Percentiles rank a stretch among this genome's conserved stretches.
Conservation (phyloP, 2,113 vertebrate genomes). For the Thamnophis sirtalis region DNA sequence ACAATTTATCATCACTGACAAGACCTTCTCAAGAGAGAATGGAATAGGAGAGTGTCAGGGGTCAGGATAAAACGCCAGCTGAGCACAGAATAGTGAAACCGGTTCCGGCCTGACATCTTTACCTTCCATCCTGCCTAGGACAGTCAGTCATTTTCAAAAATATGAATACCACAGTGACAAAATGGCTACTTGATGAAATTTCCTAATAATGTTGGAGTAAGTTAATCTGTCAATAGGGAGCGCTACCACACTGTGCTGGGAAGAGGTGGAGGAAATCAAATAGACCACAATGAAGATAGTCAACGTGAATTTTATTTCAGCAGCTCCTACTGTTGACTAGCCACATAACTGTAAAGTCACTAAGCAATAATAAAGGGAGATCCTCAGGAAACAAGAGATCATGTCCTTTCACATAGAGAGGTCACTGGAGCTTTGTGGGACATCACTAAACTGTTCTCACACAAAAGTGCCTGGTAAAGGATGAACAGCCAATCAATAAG, state of each 20-base stretch:
- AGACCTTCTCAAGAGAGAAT: constrained; percentile 51
- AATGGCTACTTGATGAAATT: background rate
- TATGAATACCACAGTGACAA: fast-evolving
- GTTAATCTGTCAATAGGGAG: background rate
- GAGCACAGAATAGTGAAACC: constrained; percentile 25
- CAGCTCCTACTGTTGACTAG: background rate
- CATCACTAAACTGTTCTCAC: background rate
- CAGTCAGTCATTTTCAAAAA: constrained; percentile 23
- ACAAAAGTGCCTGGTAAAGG: constrained; percentile 41
- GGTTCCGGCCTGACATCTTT: constrained; percentile 10
- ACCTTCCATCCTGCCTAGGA: background rate
- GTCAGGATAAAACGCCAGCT: constrained; percentile 39
- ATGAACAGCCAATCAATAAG: constrained; percentile 47
- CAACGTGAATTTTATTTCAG: background rate
- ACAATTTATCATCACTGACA: constrained; percentile 68
- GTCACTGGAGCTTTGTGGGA: background rate
- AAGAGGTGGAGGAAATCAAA: background rate
- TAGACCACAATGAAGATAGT: background rate
- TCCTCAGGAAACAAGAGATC: background rate
- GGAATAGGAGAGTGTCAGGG: constrained; percentile 39
- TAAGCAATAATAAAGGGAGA: background rate
- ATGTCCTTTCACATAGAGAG: background rate
- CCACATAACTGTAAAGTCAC: background rate
- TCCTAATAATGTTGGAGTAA: background rate
- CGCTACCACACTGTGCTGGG: background rate